Base-by-base conservation (phyloP, 2,888 invertebrate genomes). In the Chironomus tentans region DNA sequence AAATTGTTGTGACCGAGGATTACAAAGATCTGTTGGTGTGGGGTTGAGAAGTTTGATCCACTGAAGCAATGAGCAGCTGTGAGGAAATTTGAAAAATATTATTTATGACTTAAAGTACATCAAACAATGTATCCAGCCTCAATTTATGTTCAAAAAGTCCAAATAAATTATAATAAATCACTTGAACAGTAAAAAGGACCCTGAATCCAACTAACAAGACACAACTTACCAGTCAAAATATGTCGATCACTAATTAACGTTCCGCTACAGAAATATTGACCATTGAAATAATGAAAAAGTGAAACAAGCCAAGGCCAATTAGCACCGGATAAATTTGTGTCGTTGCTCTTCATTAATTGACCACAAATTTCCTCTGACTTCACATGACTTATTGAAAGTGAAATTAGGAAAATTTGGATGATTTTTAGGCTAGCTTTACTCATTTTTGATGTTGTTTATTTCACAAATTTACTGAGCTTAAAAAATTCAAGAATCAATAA, bases 291-390 rank as follows among this genome's bases (percentile, higher is more conserved):
- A n/a, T 65, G 21, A 65, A 65, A 65, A 65, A 65, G 65, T 65
- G 65, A 65, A 18, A n/a, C 24, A 65, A 65, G 65, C 65, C 65
- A 65, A 65, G 65, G 65, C 65, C 65, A 65, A 65, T 65, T 65
- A 65, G 12, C 65, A 22, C 7, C 18, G 4, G 5, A 7, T 56
- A 7, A 56, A 18, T 7, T 15, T 18, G 2, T 56, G 15, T 56
- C 56, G 7, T 56, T 38, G 38, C 38, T 38, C 38, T 38, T 38
- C 2, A 10, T 38, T 38, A 38, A 38, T 2, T 38, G 38, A 0
- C 38, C 38, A 4, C 38, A 38, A 38, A 10, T 38, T 38, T 38
- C 38, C 10, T 7, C 38, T 2, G 38, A 38, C 4, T 38, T 38
- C 10, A 38, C 7, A 10, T 10, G 10, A 10, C 1, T 7, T 10